Conservation (phyloP, 2,797 vertebrate species). For the Halcyon chelicuti region DNA sequence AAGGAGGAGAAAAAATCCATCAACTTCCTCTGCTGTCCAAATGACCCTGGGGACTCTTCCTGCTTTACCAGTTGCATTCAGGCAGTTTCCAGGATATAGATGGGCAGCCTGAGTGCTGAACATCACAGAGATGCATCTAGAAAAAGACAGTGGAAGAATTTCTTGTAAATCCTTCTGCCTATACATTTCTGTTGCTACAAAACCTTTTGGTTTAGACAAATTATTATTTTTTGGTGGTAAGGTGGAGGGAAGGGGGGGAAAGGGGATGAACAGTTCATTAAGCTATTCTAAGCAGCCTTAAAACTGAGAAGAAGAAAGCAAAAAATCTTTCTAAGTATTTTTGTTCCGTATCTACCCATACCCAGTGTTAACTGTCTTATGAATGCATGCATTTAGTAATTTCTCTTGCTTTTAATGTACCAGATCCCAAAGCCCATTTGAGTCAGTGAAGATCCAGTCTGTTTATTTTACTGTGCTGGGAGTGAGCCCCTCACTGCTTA, state of each 20-base stretch:
- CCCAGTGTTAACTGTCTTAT: not conserved
- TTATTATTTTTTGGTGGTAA: accelerated
- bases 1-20: not conserved
- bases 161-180: not conserved
- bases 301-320: not conserved
- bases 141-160: not conserved
- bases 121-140: not conserved
- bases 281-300: not conserved
- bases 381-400: not conserved
- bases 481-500: conserved; percentile 35
- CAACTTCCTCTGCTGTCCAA: not conserved
- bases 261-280: not conserved
- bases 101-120: not conserved
- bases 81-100: not conserved
- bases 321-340: not conserved
- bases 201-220: not conserved
- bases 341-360: not conserved
- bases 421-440: not conserved
- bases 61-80: not conserved
- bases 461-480: conserved; percentile 46
- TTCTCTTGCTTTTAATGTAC: conserved; percentile 1
- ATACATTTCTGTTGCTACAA: not conserved
- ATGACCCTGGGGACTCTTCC: not conserved
- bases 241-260: accelerated
- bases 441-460: conserved; percentile 32